Conservation (phyloP, 1,140 invertebrate species). For the Oppia nitens region DNA sequence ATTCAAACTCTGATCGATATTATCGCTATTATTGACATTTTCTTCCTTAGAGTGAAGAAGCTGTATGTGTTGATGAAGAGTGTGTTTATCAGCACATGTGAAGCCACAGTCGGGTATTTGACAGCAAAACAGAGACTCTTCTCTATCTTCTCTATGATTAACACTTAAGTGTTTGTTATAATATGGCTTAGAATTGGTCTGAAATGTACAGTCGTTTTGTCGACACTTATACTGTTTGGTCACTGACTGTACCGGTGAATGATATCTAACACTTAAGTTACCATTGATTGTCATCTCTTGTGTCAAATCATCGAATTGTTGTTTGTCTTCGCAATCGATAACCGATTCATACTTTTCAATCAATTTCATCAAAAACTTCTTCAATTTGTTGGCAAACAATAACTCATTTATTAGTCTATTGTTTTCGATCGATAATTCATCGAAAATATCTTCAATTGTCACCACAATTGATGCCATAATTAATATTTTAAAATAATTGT, state of each 20-base stretch:
- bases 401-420: neutral
- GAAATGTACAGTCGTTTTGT: neutral
- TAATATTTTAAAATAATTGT: neutral
- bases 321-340: neutral
- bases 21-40: no score
- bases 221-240: neutral
- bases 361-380: neutral
- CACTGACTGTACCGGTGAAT: neutral
- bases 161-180: neutral
- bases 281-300: no score
- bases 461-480: neutral
- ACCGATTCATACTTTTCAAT: neutral
- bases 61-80: neutral
- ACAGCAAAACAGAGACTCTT: neutral
- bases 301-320: neutral
- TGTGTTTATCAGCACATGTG: neutral
- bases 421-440: neutral
- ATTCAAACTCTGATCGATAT: neutral
- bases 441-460: neutral
- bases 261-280: no score
- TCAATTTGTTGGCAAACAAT: neutral
- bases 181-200: neutral
- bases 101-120: slow-evolving; percentile 1
- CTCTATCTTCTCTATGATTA: no score
- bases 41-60: no score